Base-by-base conservation (phyloP, 2,113 vertebrate species). In the Corythoichthys intestinalis region DNA sequence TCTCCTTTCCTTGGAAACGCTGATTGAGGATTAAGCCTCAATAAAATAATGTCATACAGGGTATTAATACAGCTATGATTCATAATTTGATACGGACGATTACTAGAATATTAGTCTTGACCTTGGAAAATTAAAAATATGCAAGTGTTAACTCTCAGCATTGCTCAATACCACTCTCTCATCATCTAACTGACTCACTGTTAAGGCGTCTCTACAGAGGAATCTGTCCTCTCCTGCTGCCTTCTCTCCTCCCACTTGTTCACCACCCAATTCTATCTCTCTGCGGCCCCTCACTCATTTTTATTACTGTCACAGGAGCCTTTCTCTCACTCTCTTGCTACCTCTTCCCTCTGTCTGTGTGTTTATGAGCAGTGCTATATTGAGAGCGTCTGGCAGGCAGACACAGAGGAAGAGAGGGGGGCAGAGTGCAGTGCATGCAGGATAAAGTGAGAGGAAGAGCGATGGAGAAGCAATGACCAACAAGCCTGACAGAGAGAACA, bases 351-450 rank as follows among this genome's bases (percentile, higher is more conserved):
- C 74, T 79, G 71, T 86, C 69, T 82, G 64, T 80, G 84, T 80
- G 93, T 93, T 96, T 94, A 95, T 95, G 94, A 94, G 93, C 90
- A 83, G 91, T 90, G 93, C 93, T 95, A 94, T 94, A 94, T 93
- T 88, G 92, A 94, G 95, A 94, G 82, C 80, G 92, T 93, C 92
- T 93, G 92, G 93, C 92, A 93, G 94, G 93, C 94, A 93, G 93
- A 93, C 93, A 88, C 92, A 76, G 73, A 84, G 77, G 78, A 77
- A 80, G 75, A 79, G 81, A 76, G n/a, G 84, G 78, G 85, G 87
- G 79, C 77, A 82, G 83, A 83, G 81, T 68, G 79, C 88, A 58
- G 83, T 77, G 82, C 78, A 69, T 58, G 70, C 80, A 74, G 74
- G 64, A 85, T 75, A 69, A 60, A 20, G 78, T 60, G 81, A 77